Conservation (phyloP, 2,888 invertebrate species). For the Achlya flavicornis region DNA sequence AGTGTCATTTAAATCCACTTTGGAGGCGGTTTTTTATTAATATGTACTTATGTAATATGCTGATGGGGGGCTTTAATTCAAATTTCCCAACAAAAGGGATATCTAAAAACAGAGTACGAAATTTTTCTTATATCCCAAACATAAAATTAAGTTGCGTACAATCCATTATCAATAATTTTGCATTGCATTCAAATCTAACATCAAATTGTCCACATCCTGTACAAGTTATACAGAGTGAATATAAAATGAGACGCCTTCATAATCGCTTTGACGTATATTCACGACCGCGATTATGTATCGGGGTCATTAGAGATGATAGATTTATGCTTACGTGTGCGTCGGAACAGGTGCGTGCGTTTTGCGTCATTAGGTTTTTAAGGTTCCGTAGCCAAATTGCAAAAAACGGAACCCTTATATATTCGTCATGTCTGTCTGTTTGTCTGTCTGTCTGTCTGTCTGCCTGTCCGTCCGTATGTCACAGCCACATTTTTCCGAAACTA, state of each 20-base stretch:
- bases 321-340: neutral
- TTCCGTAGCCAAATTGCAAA: too few relatives aligned
- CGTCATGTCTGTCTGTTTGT: too few relatives aligned
- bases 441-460: too few relatives aligned
- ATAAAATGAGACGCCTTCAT: neutral
- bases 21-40: too few relatives aligned
- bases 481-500: too few relatives aligned
- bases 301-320: neutral
- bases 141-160: neutral
- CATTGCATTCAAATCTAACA: constrained; percentile 10
- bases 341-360: neutral
- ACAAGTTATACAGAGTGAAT: constrained; percentile 4
- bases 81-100: too few relatives aligned
- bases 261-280: neutral
- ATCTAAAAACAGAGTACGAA: too few relatives aligned
- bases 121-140: neutral
- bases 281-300: neutral
- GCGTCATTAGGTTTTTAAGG: neutral
- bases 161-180: constrained; percentile 2
- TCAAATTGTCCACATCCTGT: constrained; percentile 35
- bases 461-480: too few relatives aligned
- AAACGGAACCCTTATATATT: too few relatives aligned
- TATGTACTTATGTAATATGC: too few relatives aligned
- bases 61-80: too few relatives aligned
- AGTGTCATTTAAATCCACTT: too few relatives aligned